phyloP scores from a whole-genome alignment of 2,797 vertebrate species.

The Odontamblyopus rebecca region DNA sequence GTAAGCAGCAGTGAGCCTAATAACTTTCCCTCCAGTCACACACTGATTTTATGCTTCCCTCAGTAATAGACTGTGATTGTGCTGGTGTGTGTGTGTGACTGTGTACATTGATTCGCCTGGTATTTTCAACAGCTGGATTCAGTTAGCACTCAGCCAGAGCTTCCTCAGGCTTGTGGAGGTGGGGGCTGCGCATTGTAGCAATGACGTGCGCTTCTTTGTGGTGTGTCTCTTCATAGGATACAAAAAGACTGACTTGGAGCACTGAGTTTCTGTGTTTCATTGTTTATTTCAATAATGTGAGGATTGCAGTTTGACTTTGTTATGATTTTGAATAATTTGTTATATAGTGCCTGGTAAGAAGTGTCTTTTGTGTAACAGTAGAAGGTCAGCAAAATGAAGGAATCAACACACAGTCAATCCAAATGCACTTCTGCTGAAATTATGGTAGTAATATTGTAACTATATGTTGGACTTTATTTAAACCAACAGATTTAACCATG shows the following conservation, averaged over 20 bases:
- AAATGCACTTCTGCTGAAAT: background rate
- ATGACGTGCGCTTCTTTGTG: constrained; percentile 7
- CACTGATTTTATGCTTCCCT: constrained; percentile 60
- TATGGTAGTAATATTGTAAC: background rate
- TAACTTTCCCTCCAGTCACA: constrained; percentile 43
- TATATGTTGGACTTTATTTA: background rate
- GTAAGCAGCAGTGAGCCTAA: constrained; percentile 37
- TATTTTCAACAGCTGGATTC: constrained; percentile 78
- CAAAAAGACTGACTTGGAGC: constrained; percentile 1
- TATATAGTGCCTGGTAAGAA: background rate
- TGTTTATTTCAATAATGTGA: constrained; percentile 7
- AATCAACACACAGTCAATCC: background rate
- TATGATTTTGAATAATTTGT: background rate
- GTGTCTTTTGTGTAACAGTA: background rate
- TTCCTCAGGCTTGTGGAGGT: constrained; percentile 65
- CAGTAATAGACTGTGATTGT: constrained; percentile 69
- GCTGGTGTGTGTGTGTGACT: constrained; percentile 56
- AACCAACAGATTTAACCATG: background rate
- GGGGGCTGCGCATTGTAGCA: constrained; percentile 29
- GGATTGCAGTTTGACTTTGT: background rate
- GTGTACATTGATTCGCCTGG: constrained; percentile 61
- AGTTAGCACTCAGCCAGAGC: constrained; percentile 72
- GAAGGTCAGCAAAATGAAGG: constrained; percentile 1
- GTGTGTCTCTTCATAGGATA: constrained; percentile 7
- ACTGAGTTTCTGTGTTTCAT: background rate